Percentiles rank a stretch among this genome's conserved stretches.
Conservation (phyloP, 2,797 vertebrate species). For the Tenualosa ilisha region DNA sequence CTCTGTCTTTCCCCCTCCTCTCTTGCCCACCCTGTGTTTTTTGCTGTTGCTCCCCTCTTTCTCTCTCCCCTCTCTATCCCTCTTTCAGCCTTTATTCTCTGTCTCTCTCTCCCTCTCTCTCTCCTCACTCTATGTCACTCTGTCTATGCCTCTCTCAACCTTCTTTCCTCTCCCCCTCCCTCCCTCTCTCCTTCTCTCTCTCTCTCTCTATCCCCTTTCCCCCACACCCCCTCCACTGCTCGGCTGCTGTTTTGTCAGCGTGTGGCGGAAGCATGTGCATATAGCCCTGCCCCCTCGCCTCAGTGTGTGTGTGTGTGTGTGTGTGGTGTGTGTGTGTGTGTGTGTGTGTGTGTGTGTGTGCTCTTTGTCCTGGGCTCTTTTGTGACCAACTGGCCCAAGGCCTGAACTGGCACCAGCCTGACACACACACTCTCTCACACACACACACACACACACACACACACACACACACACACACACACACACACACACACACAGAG, state of each 20-base stretch:
- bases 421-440: no score
- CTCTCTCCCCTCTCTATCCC: slow-evolving; percentile 23
- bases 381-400: slow-evolving; percentile 60
- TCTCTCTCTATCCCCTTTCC: background rate
- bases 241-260: slow-evolving; percentile 24
- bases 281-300: slow-evolving; percentile 52
- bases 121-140: background rate
- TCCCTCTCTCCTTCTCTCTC: background rate
- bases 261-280: slow-evolving; percentile 37
- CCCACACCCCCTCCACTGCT: slow-evolving; percentile 34
- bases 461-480: background rate
- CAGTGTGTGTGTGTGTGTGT: slow-evolving; percentile 21
- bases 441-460: slow-evolving; percentile 11
- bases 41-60: background rate
- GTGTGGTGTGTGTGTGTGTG: slow-evolving; percentile 33
- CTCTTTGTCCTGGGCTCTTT: slow-evolving; percentile 55
- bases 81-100: background rate
- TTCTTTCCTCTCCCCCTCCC: background rate
- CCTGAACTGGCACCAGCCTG: slow-evolving; percentile 50
- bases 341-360: slow-evolving; percentile 28
- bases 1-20: background rate
- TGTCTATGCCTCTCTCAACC: background rate
- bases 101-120: slow-evolving; percentile 1
- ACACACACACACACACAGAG: slow-evolving; percentile 11
- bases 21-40: background rate